Evolutionary conservation across 1,140 invertebrate genomes (phyloP), one percentile per base, ranked within the genome.

Genomic region (Mylabris phalerata): DNA sequence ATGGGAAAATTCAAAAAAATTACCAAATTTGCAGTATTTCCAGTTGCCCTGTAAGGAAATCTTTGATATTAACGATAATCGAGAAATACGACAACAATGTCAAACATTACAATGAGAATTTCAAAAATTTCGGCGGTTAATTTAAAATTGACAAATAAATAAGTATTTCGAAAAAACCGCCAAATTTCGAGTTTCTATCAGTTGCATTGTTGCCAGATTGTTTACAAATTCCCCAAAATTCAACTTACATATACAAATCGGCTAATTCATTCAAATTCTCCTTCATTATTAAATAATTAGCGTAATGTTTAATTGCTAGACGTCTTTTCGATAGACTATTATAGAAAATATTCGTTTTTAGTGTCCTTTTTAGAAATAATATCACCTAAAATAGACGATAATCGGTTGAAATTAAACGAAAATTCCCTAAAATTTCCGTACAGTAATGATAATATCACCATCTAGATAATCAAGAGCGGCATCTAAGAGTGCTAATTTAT

Each of bases 391-490:
- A 54, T 48, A 46, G 5, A 50, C 32, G 32, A 32, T 32, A 32
- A 5, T 32, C 32, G 32, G 3, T 32, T 32, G 32, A 32, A 32
- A 4, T 32, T 11, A 51, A 51, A n/a, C 4, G 13, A 42, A n/a
- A 49, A n/a, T 43, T 40, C 10, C 6, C 27, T 10, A 52, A 38
- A 24, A 44, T 10, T 54, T 13, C 42, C 38, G 50, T 50, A 66
- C 63, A 19, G 56, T 61, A 43, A 67, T 56, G 46, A 71, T 71
- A 49, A 70, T 48, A 65, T 70, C 63, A 13, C 65, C 70, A 64
- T 71, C 68, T 49, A 46, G 55, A 40, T 61, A 65, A 9, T 66
- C 59, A 43, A 69, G n/a, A 38, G 68, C 66, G 59, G 60, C 50
- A 60, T 70, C 62, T 13, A 71, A 50, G 4, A 71, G 55, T 32